Conservation (phyloP, 2,888 invertebrate species). For the Diplolepis rosae region DNA sequence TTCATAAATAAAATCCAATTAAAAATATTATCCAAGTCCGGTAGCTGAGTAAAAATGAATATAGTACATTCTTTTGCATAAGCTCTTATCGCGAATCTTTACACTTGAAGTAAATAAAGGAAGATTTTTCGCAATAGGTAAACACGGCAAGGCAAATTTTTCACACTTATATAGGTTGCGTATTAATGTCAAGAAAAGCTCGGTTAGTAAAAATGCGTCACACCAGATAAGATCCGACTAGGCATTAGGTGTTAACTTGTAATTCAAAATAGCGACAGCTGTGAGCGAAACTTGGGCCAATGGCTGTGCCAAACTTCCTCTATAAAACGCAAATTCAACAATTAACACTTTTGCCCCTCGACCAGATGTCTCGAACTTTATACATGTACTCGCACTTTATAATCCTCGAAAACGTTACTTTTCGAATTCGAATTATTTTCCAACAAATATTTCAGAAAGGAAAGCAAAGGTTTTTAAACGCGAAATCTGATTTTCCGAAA, state of each 20-base stretch:
- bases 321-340: slow-evolving; percentile 66
- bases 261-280: slow-evolving; percentile 36
- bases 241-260: slow-evolving; percentile 28
- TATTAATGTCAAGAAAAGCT: slow-evolving; percentile 20
- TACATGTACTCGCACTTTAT: slow-evolving; percentile 25
- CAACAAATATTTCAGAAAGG: no score
- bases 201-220: slow-evolving; percentile 39
- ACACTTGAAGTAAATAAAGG: not conserved
- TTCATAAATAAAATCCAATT: no score
- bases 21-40: no score
- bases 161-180: not conserved
- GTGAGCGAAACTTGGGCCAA: slow-evolving; percentile 22
- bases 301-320: slow-evolving; percentile 52
- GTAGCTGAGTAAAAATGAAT: not conserved
- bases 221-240: slow-evolving; percentile 38
- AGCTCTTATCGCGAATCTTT: not conserved
- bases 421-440: no score
- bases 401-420: not conserved
- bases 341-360: slow-evolving; percentile 59
- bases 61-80: not conserved
- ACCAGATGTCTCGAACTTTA: slow-evolving; percentile 38
- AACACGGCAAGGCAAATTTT: not conserved
- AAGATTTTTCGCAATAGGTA: not conserved
- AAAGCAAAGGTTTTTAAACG: no score
- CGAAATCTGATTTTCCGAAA: no score